These are phyloP conservation scores for Babyrousa celebensis DNA, from an alignment of 2,797 vertebrate genomes.

Conservation along the genomic window DNA sequence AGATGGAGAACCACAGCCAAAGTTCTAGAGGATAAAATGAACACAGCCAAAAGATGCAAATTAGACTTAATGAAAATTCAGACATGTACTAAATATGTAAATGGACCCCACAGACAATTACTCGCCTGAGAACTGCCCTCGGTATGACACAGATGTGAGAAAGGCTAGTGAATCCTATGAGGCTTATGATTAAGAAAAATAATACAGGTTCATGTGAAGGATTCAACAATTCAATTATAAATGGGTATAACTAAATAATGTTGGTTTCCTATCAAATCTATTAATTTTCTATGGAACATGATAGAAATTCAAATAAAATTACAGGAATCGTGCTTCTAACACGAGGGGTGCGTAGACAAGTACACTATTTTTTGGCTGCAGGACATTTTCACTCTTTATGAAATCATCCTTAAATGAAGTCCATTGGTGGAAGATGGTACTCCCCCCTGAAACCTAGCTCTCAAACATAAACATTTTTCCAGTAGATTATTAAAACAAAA, in stretches of 20 bases:
- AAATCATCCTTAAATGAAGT: background rate
- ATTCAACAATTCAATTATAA: slow-evolving; percentile 15
- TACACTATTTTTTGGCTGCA: background rate
- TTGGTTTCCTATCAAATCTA: background rate
- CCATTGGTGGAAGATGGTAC: background rate
- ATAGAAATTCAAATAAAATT: slow-evolving; percentile 18
- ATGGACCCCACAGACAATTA: background rate
- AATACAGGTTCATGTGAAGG: background rate
- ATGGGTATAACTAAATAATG: background rate
- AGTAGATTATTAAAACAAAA: background rate
- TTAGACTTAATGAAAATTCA: slow-evolving; percentile 63
- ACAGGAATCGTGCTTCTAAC: background rate
- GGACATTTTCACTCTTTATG: background rate
- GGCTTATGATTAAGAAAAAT: slow-evolving; percentile 23
- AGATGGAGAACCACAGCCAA: background rate
- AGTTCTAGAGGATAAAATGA: background rate
- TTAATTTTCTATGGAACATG: slow-evolving; percentile 19
- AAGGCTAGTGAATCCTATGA: background rate
- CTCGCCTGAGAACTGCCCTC: slow-evolving; percentile 17
- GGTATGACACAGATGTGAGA: slow-evolving; percentile 27
- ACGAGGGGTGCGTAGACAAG: background rate
- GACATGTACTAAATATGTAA: background rate
- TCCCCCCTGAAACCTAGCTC: background rate
- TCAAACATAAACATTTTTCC: background rate
- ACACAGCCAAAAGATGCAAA: slow-evolving; percentile 19